A percentile compares a stretch with the other conserved stretches of the same genome.
These are phyloP conservation scores for Acronicta psi DNA, from an alignment of 2,888 invertebrate genomes.

Conservation along the genomic window DNA sequence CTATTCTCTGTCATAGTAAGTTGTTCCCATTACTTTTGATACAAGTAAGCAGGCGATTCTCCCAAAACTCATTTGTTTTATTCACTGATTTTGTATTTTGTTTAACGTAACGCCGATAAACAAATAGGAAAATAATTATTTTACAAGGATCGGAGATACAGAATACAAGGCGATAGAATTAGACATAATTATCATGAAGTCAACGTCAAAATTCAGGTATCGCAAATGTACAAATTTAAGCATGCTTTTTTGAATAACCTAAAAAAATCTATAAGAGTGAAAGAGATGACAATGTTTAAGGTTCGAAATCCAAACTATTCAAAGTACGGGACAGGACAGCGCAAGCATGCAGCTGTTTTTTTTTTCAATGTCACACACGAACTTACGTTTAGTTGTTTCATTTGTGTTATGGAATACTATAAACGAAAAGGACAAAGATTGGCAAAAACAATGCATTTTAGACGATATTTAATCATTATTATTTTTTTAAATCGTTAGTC, in stretches of 20 bases:
- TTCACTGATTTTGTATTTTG: slow-evolving; percentile 40
- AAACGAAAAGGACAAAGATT: too few species aligned
- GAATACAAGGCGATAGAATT: slow-evolving; percentile 17
- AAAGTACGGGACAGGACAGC: too few species aligned
- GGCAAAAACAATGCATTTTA: too few species aligned
- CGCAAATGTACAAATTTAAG: slow-evolving; percentile 17
- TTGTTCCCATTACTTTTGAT: slow-evolving; percentile 77
- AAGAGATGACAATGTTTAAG: slow-evolving; percentile 43
- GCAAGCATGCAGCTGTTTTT: slow-evolving; percentile 53
- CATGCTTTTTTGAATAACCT: slow-evolving; percentile 11
- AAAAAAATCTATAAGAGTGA: slow-evolving; percentile 19
- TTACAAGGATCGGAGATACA: slow-evolving; percentile 31
- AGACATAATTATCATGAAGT: too few species aligned
- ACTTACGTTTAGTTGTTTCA: too few species aligned
- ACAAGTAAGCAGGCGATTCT: slow-evolving; percentile 65
- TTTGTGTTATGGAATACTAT: too few species aligned
- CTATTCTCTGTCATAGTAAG: slow-evolving; percentile 85
- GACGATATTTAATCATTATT: too few species aligned
- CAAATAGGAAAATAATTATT: slow-evolving; percentile 34
- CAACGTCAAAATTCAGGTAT: slow-evolving; percentile 8
- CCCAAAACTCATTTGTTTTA: slow-evolving; percentile 81
- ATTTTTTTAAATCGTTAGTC: too few species aligned
- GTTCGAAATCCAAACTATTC: slow-evolving; percentile 26
- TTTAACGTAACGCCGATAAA: not conserved
- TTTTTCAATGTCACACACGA: too few species aligned